Conservation (phyloP, 2,888 invertebrate genomes). For the Drosophila longiperda region DNA sequence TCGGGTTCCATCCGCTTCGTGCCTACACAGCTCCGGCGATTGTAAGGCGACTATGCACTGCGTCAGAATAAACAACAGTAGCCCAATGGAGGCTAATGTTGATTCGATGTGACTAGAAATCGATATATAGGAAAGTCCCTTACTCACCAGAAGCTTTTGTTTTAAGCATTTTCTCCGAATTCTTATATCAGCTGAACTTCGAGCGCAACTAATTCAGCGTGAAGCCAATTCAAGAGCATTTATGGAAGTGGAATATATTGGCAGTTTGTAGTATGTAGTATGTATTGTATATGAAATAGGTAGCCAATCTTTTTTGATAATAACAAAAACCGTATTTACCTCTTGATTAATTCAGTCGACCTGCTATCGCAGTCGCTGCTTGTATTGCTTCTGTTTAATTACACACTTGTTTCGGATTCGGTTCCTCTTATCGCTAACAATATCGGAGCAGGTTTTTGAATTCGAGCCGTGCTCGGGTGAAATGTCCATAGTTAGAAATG, state of each 20-base stretch:
- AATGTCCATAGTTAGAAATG: neutral
- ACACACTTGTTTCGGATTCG: constrained; percentile 45
- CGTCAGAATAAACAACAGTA: constrained; percentile 28
- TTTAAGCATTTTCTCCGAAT: constrained; percentile 29
- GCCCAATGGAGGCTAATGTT: constrained; percentile 16
- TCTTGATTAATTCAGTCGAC: constrained; percentile 57
- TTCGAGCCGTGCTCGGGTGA: neutral
- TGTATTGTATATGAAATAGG: constrained; percentile 48
- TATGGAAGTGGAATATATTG: constrained; percentile 46
- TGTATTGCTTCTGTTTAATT: constrained; percentile 50
- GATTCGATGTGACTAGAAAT: neutral
- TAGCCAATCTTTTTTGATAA: constrained; percentile 70
- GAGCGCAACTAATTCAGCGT: constrained; percentile 44
- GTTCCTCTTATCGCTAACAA: constrained; percentile 28
- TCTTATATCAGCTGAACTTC: constrained; percentile 33
- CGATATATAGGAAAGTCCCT: neutral
- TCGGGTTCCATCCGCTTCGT: constrained; percentile 64
- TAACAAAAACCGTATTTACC: constrained; percentile 61
- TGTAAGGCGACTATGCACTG: constrained; percentile 23
- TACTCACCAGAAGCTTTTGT: constrained; percentile 37
- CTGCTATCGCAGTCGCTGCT: constrained; percentile 33
- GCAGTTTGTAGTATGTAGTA: neutral
- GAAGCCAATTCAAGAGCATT: constrained; percentile 39
- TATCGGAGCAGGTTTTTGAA: neutral
- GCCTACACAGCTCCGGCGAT: constrained; percentile 56